Percentiles rank a stretch among this genome's conserved stretches.
Conservation (phyloP, 2,113 vertebrate genomes). For the Patagioenas fasciata region DNA sequence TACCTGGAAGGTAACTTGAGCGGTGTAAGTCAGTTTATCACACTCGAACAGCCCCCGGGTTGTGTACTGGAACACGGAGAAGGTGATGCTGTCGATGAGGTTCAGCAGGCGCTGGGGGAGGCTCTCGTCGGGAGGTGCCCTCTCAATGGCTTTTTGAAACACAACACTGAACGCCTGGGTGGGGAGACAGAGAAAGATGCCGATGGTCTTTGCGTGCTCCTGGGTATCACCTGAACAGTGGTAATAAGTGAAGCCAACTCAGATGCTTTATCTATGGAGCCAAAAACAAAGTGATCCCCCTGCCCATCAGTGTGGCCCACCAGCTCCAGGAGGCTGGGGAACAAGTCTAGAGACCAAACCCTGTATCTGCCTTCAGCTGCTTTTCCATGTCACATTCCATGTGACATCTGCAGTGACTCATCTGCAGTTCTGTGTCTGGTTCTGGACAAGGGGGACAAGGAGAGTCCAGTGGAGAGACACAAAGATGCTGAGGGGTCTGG, state of each 20-base stretch:
- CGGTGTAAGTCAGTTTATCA: constrained; percentile 89
- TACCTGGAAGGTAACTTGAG: constrained; percentile 96
- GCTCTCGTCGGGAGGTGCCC: constrained; percentile 77
- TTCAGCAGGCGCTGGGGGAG: constrained; percentile 80
- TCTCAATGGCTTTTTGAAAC: constrained; percentile 90
- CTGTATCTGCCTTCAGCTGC: background rate
- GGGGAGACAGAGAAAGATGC: background rate
- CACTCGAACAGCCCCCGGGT: constrained; percentile 90
- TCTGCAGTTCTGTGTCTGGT: too few relatives aligned
- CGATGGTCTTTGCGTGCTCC: fast-evolving
- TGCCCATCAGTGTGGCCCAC: background rate
- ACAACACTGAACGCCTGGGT: constrained; percentile 87
- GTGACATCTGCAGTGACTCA: background rate
- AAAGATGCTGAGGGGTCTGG: too few relatives aligned
- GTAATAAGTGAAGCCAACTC: background rate
- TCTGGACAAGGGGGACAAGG: too few relatives aligned
- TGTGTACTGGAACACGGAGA: constrained; percentile 90
- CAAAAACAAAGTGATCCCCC: background rate
- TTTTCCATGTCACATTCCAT: background rate
- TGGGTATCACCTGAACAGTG: background rate
- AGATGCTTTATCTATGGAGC: background rate
- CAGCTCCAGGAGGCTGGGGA: background rate
- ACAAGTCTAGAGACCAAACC: background rate
- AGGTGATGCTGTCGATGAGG: constrained; percentile 92
- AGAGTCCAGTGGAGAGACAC: too few relatives aligned